A percentile compares a stretch with the other conserved stretches of the same genome.
These are phyloP conservation scores for Serripes groenlandicus DNA, from an alignment of 2,888 invertebrate species.

Conservation along the genomic window DNA sequence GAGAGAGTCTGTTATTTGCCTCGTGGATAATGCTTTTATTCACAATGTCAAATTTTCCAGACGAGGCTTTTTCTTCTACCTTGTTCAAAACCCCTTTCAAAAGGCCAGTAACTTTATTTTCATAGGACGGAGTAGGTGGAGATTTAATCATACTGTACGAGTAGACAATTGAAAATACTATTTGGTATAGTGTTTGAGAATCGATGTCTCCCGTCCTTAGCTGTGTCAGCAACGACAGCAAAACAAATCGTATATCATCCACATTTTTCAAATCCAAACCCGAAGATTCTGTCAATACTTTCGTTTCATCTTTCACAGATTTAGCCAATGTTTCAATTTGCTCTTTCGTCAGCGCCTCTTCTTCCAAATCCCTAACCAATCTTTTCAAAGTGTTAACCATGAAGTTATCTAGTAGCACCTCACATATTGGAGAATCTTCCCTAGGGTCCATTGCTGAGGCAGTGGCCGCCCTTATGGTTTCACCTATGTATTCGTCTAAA, in stretches of 20 bases:
- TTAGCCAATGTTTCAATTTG: constrained; percentile 62
- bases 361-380: constrained; percentile 67
- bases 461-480: constrained; percentile 61
- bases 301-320: constrained; percentile 59
- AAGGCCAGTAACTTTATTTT: constrained; percentile 36
- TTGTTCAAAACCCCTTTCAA: constrained; percentile 42
- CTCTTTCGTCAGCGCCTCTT: constrained; percentile 61
- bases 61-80: constrained; percentile 39
- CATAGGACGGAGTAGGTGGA: constrained; percentile 29
- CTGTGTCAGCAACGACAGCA: constrained; percentile 37
- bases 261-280: neutral
- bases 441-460: constrained; percentile 44
- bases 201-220: constrained; percentile 52
- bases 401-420: constrained; percentile 70
- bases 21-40: constrained; percentile 49
- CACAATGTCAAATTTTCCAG: constrained; percentile 12
- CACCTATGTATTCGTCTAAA: constrained; percentile 64
- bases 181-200: constrained; percentile 51
- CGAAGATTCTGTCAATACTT: constrained; percentile 1
- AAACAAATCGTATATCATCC: constrained; percentile 36
- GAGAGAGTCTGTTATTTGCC: constrained; percentile 37
- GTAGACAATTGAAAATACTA: constrained; percentile 63
- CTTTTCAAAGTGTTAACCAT: constrained; percentile 66
- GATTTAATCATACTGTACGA: constrained; percentile 60
- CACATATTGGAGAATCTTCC: constrained; percentile 67